These are phyloP conservation scores for Sarcophaga carnaria DNA, from an alignment of 2,888 invertebrate species.

Conservation along the genomic window DNA sequence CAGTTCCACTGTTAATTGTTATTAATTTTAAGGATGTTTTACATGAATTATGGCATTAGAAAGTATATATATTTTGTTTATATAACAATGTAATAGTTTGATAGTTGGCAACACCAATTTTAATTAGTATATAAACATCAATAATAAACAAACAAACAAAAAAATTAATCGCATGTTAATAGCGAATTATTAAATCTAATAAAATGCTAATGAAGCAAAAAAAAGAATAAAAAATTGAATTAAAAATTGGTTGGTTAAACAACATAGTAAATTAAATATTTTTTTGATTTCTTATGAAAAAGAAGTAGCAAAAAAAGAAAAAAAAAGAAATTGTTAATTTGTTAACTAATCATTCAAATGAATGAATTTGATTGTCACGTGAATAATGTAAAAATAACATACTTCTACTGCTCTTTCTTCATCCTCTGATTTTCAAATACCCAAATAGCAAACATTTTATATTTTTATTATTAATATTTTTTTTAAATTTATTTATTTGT, in stretches of 20 bases:
- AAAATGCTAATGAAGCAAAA: conserved; percentile 46
- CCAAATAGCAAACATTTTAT: background rate
- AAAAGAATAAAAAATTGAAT: background rate
- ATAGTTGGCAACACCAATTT: background rate
- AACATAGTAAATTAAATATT: no score
- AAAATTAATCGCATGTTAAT: conserved; percentile 27
- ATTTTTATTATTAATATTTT: conserved; percentile 18
- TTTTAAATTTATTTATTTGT: conserved; percentile 18
- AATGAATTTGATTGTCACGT: conserved; percentile 68
- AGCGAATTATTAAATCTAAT: conserved; percentile 21
- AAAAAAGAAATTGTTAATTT: conserved; percentile 45
- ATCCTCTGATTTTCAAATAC: no score
- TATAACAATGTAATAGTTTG: no score
- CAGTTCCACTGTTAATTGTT: no score
- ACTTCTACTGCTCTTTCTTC: conserved; percentile 19
- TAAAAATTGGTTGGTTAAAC: no score
- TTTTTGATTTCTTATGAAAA: no score
- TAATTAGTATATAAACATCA: no score
- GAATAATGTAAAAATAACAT: conserved; percentile 65
- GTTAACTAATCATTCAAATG: conserved; percentile 59
- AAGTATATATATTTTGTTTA: no score
- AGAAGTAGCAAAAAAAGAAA: background rate
- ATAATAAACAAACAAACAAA: background rate
- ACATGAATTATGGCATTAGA: no score
- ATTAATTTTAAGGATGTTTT: no score